Evolutionary conservation across 2,113 vertebrate species (phyloP), one percentile per base, ranked within the genome.

Genomic region (Climacteris rufus): DNA sequence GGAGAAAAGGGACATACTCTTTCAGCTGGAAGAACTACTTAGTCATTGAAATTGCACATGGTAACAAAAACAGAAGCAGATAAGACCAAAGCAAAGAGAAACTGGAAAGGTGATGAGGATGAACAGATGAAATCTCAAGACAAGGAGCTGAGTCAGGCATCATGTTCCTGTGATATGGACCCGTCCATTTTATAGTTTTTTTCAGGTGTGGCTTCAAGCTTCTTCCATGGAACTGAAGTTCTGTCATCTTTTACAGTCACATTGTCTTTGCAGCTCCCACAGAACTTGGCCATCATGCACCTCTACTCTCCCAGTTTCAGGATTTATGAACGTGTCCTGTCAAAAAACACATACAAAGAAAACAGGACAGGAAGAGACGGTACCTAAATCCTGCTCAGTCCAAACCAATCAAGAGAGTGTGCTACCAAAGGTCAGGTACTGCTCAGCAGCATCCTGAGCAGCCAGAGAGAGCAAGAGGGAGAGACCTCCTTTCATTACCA

Each of bases 211-310:
- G 1, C 19, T 61, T 69, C 3, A 19, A 35, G n/a, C 7, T 42
- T 78, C 20, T 42, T 53, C 30, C n/a, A 13, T 20, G 39, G 23
- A 8, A 2, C 13, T 85, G 30, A 68, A 85, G 5, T 84, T 60
- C 44, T 78, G 23, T 59, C 23, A 42, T 22, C 16, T 59, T 77
- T 37, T 25, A 39, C 0, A 5, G 39, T 6, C 15, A 39, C 0
- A 0, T 30, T 80, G 15, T 23, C 14, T 61, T 91, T 57, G 56
- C 52, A 78, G 18, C 3, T 77, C 25, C 54, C 2, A 1, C 9
- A 42, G 31, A 24, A 39, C 31, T 50, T 65, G 47, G 25, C 15
- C 2, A 0, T 15, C 0, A 2, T 13, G 11, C 3, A 8, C 9
- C 17, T 61, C 57, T 45, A 2, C 12, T 33, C 7, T 42, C 5